Evolutionary conservation across 2,888 invertebrate genomes (phyloP), one percentile per base, ranked within the genome.

Genomic region (Pachymerium ferrugineum): DNA sequence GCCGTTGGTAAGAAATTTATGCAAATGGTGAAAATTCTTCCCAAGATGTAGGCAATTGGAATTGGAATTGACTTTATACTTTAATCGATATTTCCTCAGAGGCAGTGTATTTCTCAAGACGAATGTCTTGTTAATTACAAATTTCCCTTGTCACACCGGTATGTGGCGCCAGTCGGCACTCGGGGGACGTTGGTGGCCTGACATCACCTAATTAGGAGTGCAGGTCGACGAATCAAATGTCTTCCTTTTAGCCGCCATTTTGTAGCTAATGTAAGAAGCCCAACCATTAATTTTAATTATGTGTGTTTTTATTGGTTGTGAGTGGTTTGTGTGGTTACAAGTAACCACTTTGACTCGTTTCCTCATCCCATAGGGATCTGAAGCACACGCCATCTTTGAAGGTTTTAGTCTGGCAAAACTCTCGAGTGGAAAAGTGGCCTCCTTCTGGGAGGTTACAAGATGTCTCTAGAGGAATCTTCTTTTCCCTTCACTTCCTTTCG

Each of bases 351-450:
- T 54, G 54, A 54, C 8, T 54, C 54, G 28, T 54, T 54, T 54
- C 54, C 54, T 54, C 25, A 54, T 54, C 54, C 54, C 54, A 28
- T 54, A 8, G 54, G 54, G 54, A 54, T 3, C 22, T 22, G 5
- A 10, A 25, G 54, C 2, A 12, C 54, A 25, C 54, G 14, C 25
- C 54, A 25, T 25, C 54, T 19, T 54, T 54, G 47, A 47, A 47
- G 54, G 54, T 54, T 54, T 22, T 14, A 54, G 54, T 54, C 25
- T 54, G 25, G 54, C 25, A 54, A 25, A 54, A 54, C 12, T 54
- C 54, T 54, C 54, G 54, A 54, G 54, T 54, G 54, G 54, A 54
- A 54, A 54, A 54, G 54, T 54, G 54, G 54, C 54, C 54, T 54
- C 54, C 54, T 54, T 54, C 25, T 54, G 54, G 54, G 54, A 54